A percentile compares a stretch with the other conserved stretches of the same genome.
Conservation (phyloP, 1,140 invertebrate genomes). For the Harlomillsia oculata region DNA sequence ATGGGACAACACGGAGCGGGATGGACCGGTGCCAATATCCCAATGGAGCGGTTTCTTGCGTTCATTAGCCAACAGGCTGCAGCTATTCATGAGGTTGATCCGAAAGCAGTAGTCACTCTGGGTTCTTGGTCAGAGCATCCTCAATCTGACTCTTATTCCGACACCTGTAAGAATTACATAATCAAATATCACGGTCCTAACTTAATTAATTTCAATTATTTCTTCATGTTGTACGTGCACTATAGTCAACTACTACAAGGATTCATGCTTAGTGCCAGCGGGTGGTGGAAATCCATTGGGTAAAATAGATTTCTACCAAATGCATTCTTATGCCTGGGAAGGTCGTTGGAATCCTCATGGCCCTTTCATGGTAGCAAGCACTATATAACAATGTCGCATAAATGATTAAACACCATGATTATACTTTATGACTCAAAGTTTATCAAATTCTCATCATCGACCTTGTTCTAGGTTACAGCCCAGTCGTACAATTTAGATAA, state of each 20-base stretch:
- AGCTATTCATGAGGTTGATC: conserved; percentile 40
- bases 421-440: background rate
- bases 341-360: conserved; percentile 37
- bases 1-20: conserved; percentile 38
- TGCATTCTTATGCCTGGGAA: conserved; percentile 39
- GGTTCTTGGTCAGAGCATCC: conserved; percentile 39
- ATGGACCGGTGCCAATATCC: conserved; percentile 35
- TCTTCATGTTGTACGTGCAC: conserved; percentile 6
- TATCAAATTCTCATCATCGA: too few relatives aligned
- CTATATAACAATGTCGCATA: background rate
- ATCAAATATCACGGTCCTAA: background rate
- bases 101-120: conserved; percentile 40
- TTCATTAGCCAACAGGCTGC: conserved; percentile 42
- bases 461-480: conserved; percentile 38
- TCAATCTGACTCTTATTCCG: conserved; percentile 40
- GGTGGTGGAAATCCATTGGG: conserved; percentile 37
- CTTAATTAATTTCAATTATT: background rate
- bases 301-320: conserved; percentile 40
- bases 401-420: background rate
- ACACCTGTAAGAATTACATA: conserved; percentile 35
- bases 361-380: conserved; percentile 39
- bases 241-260: conserved; percentile 40
- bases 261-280: conserved; percentile 38
- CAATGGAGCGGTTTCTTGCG: conserved; percentile 33
- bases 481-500: conserved; percentile 39